Base-by-base conservation (phyloP, 2,113 vertebrate genomes). In the Zeus faber region DNA sequence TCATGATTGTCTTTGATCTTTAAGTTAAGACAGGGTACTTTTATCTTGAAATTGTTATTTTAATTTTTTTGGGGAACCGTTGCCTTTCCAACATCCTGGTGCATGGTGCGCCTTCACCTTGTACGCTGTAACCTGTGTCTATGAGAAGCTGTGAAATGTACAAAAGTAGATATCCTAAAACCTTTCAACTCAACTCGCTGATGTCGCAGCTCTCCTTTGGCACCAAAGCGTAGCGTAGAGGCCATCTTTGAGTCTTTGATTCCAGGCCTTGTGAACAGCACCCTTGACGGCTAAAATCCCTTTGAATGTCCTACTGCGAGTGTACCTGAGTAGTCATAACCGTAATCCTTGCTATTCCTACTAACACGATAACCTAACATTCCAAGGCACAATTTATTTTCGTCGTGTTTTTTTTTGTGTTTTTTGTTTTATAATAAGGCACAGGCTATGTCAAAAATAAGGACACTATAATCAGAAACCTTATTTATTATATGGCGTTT, bases 101-200 rank as follows among this genome's bases (percentile, higher is more conserved):
- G 4, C 4, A 29, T 29, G 9, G 27, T 5, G 9, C 9, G 9
- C 9, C 9, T 29, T 29, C 27, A 11, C 14, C 37, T 17, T 17
- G 6, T 18, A 47, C n/a, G n/a, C n/a, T n/a, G n/a, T n/a, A n/a
- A n/a, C 41, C 59, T 80, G 64, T 62, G 18, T 58, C 54, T 21
- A 65, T 49, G 18, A 47, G 76, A 87, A 87, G 74, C 84, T 89
- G 85, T 89, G 84, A 86, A 83, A 61, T 69, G 74, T 78, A 68
- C 60, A 78, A 40, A 71, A 31, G 31, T 2, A 14, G 55, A 79
- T 68, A 56, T 76, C 62, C 70, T 70, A 33, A 48, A 57, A 5
- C n/a, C 6, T 18, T 26, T 44, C 62, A 65, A 63, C 74, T 37
- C 25, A n/a, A n/a, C 45, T 18, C 35, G 4, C 37, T 45, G 56